These are phyloP conservation scores for Melanocharis versteri DNA, from an alignment of 2,113 vertebrate genomes.

Conservation along the genomic window DNA sequence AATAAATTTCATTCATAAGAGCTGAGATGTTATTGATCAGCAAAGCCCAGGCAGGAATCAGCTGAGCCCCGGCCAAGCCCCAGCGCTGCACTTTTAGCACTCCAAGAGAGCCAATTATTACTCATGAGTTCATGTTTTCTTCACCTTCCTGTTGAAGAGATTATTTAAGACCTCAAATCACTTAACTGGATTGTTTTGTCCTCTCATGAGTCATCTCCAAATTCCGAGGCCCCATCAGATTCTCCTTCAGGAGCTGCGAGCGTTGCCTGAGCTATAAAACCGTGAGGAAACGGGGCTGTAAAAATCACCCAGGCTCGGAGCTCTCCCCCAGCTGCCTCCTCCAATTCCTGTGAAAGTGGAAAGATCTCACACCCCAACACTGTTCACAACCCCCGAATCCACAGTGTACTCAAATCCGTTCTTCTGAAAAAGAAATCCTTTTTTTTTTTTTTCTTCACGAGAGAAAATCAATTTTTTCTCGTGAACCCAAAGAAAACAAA, in stretches of 20 bases:
- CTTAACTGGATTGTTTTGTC: slow-evolving; percentile 57
- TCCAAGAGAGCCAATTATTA: slow-evolving; percentile 40
- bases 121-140: slow-evolving; percentile 62
- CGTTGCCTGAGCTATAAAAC: background rate
- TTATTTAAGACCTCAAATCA: slow-evolving; percentile 61
- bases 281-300: background rate
- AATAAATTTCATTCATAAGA: background rate
- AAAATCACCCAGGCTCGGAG: background rate
- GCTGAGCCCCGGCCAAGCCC: background rate
- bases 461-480: background rate
- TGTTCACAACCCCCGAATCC: background rate
- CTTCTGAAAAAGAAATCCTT: background rate
- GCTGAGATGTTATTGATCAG: slow-evolving; percentile 17
- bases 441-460: background rate
- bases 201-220: slow-evolving; percentile 44
- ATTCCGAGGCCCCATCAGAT: slow-evolving; percentile 27
- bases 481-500: background rate
- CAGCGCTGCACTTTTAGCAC: background rate
- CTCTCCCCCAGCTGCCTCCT: background rate
- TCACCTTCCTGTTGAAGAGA: slow-evolving; percentile 57
- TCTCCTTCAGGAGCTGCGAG: slow-evolving; percentile 19
- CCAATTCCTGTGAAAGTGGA: background rate
- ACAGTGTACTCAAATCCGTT: background rate
- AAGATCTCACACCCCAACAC: background rate
- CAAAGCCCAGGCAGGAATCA: background rate